Evolutionary conservation across 2,888 invertebrate species (phyloP).

Genomic region (Ptychoptera contaminata): DNA sequence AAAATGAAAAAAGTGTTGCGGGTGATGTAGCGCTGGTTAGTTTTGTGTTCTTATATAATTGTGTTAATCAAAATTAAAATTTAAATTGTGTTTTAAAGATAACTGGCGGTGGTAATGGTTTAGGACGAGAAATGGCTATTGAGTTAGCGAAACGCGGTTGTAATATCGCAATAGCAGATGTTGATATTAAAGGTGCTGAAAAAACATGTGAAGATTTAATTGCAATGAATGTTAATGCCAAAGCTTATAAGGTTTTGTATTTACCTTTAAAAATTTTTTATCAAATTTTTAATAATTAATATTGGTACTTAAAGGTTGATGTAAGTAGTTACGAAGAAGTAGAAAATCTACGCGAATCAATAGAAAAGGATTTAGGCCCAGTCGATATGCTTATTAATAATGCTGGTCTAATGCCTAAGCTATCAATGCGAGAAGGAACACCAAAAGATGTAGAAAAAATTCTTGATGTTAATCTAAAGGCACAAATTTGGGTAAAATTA

Average conservation of each 20-base stretch:
- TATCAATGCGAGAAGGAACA: slow-evolving; percentile 25
- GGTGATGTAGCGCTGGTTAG: slow-evolving; percentile 13
- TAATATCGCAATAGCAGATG: slow-evolving; percentile 29
- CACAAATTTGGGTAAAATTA: slow-evolving; percentile 28
- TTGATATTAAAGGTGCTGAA: slow-evolving; percentile 25
- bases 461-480: slow-evolving; percentile 30
- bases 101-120: slow-evolving; percentile 33
- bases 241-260: slow-evolving; percentile 17
- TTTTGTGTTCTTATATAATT: no score
- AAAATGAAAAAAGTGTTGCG: neutral
- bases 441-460: slow-evolving; percentile 30
- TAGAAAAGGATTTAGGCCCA: slow-evolving; percentile 18
- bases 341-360: neutral
- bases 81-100: no score
- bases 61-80: no score
- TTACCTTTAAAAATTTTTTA: no score
- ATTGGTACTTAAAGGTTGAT: neutral
- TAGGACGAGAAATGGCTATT: slow-evolving; percentile 31
- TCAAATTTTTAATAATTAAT: no score
- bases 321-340: neutral
- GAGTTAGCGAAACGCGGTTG: slow-evolving; percentile 29
- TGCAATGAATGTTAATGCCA: slow-evolving; percentile 22
- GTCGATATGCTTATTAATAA: slow-evolving; percentile 34
- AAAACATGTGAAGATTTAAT: slow-evolving; percentile 26
- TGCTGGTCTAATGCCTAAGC: slow-evolving; percentile 30